Conservation (phyloP, 2,797 vertebrate genomes). For the Aeoliscus strigatus region DNA sequence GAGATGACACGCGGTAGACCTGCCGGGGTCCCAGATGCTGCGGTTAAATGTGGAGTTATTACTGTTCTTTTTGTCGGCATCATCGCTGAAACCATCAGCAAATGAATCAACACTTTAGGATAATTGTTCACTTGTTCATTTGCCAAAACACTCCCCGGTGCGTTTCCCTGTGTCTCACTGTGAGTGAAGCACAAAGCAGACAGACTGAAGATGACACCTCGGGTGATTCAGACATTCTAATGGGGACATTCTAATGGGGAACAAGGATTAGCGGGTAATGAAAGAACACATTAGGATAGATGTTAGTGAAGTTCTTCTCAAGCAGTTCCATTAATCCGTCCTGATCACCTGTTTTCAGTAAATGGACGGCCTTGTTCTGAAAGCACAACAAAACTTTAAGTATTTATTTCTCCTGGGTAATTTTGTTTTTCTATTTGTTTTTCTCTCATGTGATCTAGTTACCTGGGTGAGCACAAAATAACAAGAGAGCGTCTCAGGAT, state of each 20-base stretch:
- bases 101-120: not conserved
- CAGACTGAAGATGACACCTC: no score
- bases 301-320: conserved; percentile 5
- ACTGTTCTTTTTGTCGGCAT: conserved; percentile 21
- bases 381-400: conserved; percentile 27
- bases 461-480: conserved; percentile 23
- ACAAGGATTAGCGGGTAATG: no score
- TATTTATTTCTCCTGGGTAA: conserved; percentile 11
- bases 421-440: conserved; percentile 15
- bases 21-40: conserved; percentile 7
- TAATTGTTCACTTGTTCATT: not conserved
- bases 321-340: not conserved
- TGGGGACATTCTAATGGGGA: no score
- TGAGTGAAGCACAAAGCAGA: no score
- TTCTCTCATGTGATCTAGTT: conserved; percentile 35
- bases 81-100: not conserved
- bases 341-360: conserved; percentile 20
- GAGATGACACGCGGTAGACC: conserved; percentile 38
- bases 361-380: conserved; percentile 10
- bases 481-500: conserved; percentile 45
- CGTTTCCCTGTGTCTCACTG: no score
- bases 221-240: no score
- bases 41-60: conserved; percentile 25
- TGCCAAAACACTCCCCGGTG: no score
- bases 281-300: no score